Evolutionary conservation across 1,140 invertebrate genomes (phyloP), one percentile per base, ranked within the genome.

Genomic region (Aphaenogaster rudis): DNA sequence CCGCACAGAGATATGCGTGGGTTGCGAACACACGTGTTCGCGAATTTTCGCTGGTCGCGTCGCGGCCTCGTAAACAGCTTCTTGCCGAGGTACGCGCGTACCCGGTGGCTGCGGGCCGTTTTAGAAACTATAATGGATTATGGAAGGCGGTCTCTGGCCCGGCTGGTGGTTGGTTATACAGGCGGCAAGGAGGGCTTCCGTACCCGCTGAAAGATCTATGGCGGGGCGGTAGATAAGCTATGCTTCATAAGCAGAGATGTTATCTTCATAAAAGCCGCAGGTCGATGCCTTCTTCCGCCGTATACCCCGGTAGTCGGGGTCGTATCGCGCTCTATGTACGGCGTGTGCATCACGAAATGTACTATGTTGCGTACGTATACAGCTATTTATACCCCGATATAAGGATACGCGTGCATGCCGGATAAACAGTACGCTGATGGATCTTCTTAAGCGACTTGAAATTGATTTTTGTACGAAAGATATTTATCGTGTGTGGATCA

Each of bases 161-260:
- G 48, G 45, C 48, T 86, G 80, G 66, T 88, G 87, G 88, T 59
- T 86, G 48, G 57, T 86, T 79, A 48, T 61, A 67, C 52, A 57
- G 86, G 67, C 71, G 28, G 89, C 86, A 87, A 91, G 86, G 80
- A 72, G 61, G 57, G 85, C 80, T 87, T 91, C 86, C 88, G 88
- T 87, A 72, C 81, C 48, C 80, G 80, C 82, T 72, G 88, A 91
- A 92, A 92, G 91, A 92, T 92, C 86, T 85, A 91, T 87, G 82
- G 72, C 61, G 85, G 48, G 74, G 48, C 54, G 78, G 81, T 79
- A 88, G 91, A 92, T 92, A 92, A 92, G 90, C 88, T 88, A 82
- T 89, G 91, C 88, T 88, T 91, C 91, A 92, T 92, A 92, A 92
- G 91, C 91, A 84, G 86, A 89, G 91, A 92, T 92, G 77, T 90